A percentile compares a stretch with the other conserved stretches of the same genome.
Evolutionary conservation across 2,797 vertebrate genomes (phyloP).

Genomic region (Chiropotes sagulatus): DNA sequence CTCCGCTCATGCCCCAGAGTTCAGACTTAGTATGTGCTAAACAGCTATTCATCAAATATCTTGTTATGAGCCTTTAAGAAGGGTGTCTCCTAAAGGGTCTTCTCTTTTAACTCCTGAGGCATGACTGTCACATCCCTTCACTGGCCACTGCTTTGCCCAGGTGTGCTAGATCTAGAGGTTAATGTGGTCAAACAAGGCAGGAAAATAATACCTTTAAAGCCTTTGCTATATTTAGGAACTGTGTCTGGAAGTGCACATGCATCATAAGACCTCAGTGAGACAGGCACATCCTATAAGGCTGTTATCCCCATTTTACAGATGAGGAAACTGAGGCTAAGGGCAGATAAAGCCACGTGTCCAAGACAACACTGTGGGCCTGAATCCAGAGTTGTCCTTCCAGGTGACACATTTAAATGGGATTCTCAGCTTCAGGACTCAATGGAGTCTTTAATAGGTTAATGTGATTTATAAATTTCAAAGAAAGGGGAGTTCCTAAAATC

Average conservation of each 20-base stretch:
- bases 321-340: not conserved
- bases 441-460: not conserved
- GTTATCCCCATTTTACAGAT: not conserved
- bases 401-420: not conserved
- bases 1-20: not conserved
- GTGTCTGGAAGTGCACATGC: accelerated
- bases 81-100: not conserved
- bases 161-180: not conserved
- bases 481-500: not conserved
- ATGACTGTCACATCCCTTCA: not conserved
- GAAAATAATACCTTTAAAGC: not conserved
- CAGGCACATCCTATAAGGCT: not conserved
- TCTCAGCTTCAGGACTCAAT: not conserved
- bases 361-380: not conserved
- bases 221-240: accelerated
- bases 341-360: not conserved
- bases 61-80: not conserved
- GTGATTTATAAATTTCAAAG: not conserved
- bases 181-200: no score
- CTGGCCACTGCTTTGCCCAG: not conserved
- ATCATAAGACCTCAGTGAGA: not conserved
- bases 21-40: not conserved
- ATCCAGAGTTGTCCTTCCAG: not conserved
- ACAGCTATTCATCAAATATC: not conserved
- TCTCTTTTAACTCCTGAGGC: not conserved